phyloP scores from a whole-genome alignment of 1,140 invertebrate species.

The Subanguina moxae region DNA sequence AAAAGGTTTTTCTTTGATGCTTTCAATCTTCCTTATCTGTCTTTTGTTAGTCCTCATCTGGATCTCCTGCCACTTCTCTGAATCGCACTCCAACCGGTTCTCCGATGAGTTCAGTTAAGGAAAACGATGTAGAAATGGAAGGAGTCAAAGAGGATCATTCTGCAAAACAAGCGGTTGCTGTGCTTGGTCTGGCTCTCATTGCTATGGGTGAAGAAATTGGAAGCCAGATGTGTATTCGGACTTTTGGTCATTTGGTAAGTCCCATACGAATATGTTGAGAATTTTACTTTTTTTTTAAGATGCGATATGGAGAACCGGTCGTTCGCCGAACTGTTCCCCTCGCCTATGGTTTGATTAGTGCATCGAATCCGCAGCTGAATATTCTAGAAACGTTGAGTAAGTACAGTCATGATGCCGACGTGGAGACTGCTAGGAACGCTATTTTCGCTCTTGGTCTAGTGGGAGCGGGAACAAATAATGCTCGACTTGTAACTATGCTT shows the following conservation, averaged over 20 bases:
- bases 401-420: constrained; percentile 88
- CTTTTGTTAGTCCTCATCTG: too few relatives aligned
- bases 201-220: constrained; percentile 99
- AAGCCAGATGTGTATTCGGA: constrained; percentile 93
- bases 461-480: constrained; percentile 74
- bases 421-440: constrained; percentile 92
- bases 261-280: constrained; percentile 50
- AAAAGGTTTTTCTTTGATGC: constrained; percentile 58
- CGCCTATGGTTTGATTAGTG: constrained; percentile 87
- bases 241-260: constrained; percentile 84
- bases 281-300: constrained; percentile 55
- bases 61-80: too few relatives aligned
- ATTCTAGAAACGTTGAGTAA: constrained; percentile 97
- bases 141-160: constrained; percentile 73
- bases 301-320: constrained; percentile 89
- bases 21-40: neutral
- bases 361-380: constrained; percentile 93
- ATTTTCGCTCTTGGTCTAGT: constrained; percentile 97
- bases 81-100: too few relatives aligned
- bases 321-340: constrained; percentile 93
- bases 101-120: too few relatives aligned
- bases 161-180: constrained; percentile 89
- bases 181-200: constrained; percentile 91
- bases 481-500: constrained; percentile 84
- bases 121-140: too few relatives aligned